Base-by-base conservation (phyloP, 2,797 vertebrate species). In the Tauraco hartlaubi region DNA sequence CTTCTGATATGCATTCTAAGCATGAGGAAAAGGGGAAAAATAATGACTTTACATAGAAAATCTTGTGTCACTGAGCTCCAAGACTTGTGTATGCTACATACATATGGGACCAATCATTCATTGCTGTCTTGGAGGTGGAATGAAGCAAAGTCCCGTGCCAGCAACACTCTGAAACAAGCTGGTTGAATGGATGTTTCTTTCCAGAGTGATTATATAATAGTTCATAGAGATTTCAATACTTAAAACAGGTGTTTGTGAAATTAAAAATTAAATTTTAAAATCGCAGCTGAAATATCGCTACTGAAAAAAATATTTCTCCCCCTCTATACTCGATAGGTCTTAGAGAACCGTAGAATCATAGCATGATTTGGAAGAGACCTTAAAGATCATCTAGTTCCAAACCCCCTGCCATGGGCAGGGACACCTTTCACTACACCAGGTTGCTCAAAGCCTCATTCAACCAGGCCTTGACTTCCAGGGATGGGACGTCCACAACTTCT, bases 1-100 rank as follows among this genome's bases (percentile, higher is more conserved):
- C 33, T 85, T 92, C 61, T 88, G 48, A 85, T 79, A 67, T 28
- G 44, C 31, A 52, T 88, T 94, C 67, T 81, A 73, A 92, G 67
- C 52, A 88, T 86, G 37, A 95, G 44, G 8, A 94, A 93, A 88
- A 88, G 26, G 28, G 15, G 17, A 11, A 84, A 84, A 94, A 86
- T 31, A 68, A 54, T 5, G 4, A 73, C 52, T 95, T 92, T 46
- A 61, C 52, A 58, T 11, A 56, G 67, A 15, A 85, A 74, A 61
- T 19, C 37, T 56, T 72, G 5, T 8, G 75, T 5, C 12, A 71
- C 15, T 88, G 55, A 66, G 5, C 20, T 90, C 26, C 66, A 63
- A 74, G 33, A 2, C 31, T n/a, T 2, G 0, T 37, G 31, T 52
- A 28, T 66, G 29, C 52, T 71, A 21, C 5, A 4, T 59, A 44